Evolutionary conservation across 23 tunicate genomes (phyloP).

Genomic region (Aplidium turbinatum): DNA sequence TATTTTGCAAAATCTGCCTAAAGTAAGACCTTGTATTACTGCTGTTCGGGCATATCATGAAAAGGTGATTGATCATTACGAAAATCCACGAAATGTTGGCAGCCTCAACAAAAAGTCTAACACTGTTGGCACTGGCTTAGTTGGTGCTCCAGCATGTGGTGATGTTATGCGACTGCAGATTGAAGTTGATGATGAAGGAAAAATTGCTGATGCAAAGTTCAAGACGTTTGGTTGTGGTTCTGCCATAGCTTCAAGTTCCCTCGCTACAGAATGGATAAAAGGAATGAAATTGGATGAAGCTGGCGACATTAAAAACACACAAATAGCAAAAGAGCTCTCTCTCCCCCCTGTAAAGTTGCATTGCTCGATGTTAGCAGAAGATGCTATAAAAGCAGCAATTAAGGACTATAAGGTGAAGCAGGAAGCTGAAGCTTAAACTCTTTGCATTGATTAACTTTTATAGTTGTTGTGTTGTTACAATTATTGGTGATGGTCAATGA

Average conservation of each 20-base stretch:
- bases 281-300: slow-evolving; percentile 83
- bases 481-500: background rate
- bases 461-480: background rate
- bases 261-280: slow-evolving; percentile 98
- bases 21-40: no score
- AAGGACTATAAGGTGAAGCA: slow-evolving; percentile 77
- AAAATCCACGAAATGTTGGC: slow-evolving; percentile 97
- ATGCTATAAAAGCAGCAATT: slow-evolving; percentile 98
- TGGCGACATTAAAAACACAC: slow-evolving; percentile 70
- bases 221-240: slow-evolving; percentile 99
- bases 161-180: slow-evolving; percentile 98
- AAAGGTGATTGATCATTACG: slow-evolving; percentile 93
- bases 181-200: slow-evolving; percentile 91
- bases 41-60: slow-evolving; percentile 54
- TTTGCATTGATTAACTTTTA: background rate
- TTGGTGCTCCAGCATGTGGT: slow-evolving; percentile 99
- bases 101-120: slow-evolving; percentile 72
- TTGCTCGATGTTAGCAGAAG: slow-evolving; percentile 99
- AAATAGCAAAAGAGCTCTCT: slow-evolving; percentile 94
- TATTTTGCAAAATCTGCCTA: no score
- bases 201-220: slow-evolving; percentile 97
- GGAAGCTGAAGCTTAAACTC: slow-evolving; percentile 1
- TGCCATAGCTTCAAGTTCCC: slow-evolving; percentile 98
- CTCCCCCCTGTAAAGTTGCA: slow-evolving; percentile 98
- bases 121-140: slow-evolving; percentile 95